These are phyloP conservation scores for Acronicta leporina DNA, from an alignment of 2,888 invertebrate species.

Conservation along the genomic window DNA sequence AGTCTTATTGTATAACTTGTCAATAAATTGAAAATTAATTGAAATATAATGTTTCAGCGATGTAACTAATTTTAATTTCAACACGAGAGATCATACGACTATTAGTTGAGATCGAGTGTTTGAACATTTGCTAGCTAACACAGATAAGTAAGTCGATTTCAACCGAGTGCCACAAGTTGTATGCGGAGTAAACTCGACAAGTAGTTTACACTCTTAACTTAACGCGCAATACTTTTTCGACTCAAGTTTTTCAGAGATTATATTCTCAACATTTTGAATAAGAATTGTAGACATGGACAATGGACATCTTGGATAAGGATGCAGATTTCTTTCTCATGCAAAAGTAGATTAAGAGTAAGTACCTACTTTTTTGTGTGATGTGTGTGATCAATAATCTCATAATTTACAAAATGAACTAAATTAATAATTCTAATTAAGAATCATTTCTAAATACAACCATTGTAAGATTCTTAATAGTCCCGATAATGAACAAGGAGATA, in stretches of 20 bases:
- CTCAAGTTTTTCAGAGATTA: slow-evolving; percentile 2
- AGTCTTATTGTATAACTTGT: slow-evolving; percentile 1
- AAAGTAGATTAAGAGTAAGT: no score
- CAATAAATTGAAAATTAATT: not conserved
- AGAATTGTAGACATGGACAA: no score
- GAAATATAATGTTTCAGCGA: slow-evolving; percentile 2
- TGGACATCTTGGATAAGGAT: no score
- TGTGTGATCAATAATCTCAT: no score
- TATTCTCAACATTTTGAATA: not conserved
- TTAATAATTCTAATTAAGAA: no score
- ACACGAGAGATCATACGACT: not conserved
- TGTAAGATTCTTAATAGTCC: no score
- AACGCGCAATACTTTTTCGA: slow-evolving; percentile 9
- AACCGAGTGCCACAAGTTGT: slow-evolving; percentile 14
- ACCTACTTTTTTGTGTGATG: no score
- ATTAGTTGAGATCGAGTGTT: slow-evolving; percentile 7
- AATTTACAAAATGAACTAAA: no score
- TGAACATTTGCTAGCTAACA: slow-evolving; percentile 21
- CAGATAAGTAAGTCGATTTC: slow-evolving; percentile 21
- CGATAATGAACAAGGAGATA: not conserved
- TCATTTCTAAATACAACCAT: no score
- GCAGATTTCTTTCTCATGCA: no score
- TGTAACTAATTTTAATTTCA: not conserved
- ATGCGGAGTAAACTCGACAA: slow-evolving; percentile 16
- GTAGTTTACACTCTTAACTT: slow-evolving; percentile 14